These are phyloP conservation scores for Lasioglossum marginatum DNA, from an alignment of 2,888 invertebrate species.

Conservation along the genomic window DNA sequence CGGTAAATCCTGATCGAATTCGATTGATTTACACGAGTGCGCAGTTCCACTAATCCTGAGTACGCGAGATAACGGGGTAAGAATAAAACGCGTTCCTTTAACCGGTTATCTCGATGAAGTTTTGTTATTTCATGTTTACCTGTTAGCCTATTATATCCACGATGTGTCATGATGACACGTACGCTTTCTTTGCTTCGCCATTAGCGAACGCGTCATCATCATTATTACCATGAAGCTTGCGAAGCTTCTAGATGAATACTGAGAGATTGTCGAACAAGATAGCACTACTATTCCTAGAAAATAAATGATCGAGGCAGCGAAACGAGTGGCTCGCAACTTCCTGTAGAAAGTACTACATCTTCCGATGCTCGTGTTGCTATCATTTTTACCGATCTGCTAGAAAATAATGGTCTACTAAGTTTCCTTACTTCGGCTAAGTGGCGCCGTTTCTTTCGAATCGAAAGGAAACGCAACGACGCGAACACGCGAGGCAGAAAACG, in stretches of 20 bases:
- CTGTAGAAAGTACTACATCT: background rate
- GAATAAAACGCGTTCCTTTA: background rate
- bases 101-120: slow-evolving; percentile 20
- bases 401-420: background rate
- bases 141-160: background rate
- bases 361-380: background rate
- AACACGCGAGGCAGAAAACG: background rate
- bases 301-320: background rate
- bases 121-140: background rate
- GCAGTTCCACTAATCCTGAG: background rate
- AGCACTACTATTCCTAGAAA: background rate
- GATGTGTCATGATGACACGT: background rate
- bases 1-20: background rate
- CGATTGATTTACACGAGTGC: background rate
- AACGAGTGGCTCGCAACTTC: background rate
- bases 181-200: background rate
- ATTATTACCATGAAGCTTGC: background rate
- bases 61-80: background rate
- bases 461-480: background rate
- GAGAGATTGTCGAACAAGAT: background rate
- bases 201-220: background rate
- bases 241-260: background rate
- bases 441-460: background rate
- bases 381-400: background rate
- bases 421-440: background rate